Percentiles rank a stretch among this genome's conserved stretches.
phyloP scores from a whole-genome alignment of 2,113 vertebrate genomes.

The Odocoileus virginianus region DNA sequence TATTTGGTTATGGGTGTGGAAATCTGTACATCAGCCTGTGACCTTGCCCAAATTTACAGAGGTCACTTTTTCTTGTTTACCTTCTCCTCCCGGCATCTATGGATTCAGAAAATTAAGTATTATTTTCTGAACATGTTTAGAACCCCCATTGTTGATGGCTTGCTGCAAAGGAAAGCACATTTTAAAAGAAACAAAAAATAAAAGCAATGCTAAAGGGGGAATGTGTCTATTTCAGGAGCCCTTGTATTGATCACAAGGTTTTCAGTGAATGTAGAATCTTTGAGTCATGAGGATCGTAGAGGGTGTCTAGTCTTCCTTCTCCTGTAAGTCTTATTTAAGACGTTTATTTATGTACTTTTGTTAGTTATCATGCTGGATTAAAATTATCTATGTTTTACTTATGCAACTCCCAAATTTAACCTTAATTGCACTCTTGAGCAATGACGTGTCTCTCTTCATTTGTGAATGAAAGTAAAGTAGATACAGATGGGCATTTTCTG shows the following conservation, averaged over 20 bases:
- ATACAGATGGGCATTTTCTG: background rate
- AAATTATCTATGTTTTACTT: background rate
- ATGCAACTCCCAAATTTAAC: background rate
- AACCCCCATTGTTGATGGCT: background rate
- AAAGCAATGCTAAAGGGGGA: background rate
- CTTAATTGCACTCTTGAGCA: background rate
- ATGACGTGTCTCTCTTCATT: background rate
- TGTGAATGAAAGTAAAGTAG: background rate
- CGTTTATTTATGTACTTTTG: background rate
- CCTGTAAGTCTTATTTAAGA: background rate
- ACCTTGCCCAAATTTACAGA: background rate
- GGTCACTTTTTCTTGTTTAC: background rate
- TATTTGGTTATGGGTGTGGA: background rate
- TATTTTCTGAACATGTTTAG: background rate
- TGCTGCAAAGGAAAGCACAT: background rate
- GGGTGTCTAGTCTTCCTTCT: background rate
- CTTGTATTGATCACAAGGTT: background rate
- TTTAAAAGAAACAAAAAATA: no score
- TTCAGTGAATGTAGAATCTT: background rate
- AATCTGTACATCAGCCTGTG: background rate
- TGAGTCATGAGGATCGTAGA: background rate
- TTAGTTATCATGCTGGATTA: background rate
- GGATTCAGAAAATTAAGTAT: background rate
- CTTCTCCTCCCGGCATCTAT: background rate
- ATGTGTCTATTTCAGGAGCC: background rate